Percentiles rank a stretch among this genome's conserved stretches.
These are phyloP conservation scores for Accipiter virgatus DNA, from an alignment of 2,113 vertebrate genomes.

Conservation along the genomic window DNA sequence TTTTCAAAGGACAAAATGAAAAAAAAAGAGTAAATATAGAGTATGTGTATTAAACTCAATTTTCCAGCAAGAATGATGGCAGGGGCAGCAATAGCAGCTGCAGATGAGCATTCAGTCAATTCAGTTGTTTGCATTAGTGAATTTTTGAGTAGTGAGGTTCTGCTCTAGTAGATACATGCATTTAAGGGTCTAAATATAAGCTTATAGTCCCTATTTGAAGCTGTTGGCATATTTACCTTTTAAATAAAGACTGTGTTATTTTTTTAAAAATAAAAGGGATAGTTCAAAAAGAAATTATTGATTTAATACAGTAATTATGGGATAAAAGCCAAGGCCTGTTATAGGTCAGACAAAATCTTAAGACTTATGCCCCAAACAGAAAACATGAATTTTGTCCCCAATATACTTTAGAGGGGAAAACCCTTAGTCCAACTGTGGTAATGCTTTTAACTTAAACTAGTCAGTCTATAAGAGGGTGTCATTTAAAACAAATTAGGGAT, in stretches of 20 bases:
- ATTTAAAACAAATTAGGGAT: neutral
- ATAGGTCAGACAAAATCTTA: neutral
- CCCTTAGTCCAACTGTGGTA: neutral
- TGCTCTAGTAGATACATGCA: neutral
- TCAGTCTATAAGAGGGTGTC: neutral
- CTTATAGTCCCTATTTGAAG: neutral
- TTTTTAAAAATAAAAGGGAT: neutral
- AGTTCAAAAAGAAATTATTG: neutral
- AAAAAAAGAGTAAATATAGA: neutral
- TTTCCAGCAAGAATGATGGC: neutral
- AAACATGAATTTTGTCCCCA: neutral
- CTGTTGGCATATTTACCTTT: neutral
- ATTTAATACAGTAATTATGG: neutral
- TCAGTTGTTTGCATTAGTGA: neutral
- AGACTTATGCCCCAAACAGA: neutral
- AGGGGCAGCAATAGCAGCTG: neutral
- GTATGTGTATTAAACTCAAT: neutral
- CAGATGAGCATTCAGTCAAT: neutral
- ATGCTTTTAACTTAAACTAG: neutral
- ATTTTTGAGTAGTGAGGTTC: neutral
- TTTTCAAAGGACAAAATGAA: neutral
- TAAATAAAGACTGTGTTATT: neutral
- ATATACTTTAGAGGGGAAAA: neutral
- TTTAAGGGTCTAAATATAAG: neutral
- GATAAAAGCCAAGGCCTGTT: neutral